phyloP scores from a whole-genome alignment of 1,140 invertebrate genomes.

The Paralvinella palmiformis region DNA sequence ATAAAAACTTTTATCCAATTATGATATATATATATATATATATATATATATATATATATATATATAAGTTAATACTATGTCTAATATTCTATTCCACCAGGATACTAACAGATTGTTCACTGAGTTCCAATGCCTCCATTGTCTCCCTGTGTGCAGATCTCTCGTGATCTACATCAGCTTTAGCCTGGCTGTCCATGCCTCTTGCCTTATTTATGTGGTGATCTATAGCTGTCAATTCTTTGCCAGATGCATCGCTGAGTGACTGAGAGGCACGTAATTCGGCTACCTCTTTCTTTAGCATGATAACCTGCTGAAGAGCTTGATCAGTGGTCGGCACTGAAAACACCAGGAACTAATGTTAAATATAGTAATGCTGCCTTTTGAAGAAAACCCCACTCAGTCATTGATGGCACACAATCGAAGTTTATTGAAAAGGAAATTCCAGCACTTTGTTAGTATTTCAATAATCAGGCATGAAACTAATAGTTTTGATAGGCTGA shows the following conservation, averaged over 20 bases:
- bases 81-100: not conserved
- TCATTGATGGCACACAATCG: too few species aligned
- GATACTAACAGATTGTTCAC: constrained; percentile 44
- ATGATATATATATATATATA: too few species aligned
- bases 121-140: constrained; percentile 41
- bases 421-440: too few species aligned
- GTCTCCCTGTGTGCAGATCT: constrained; percentile 46
- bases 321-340: constrained; percentile 43
- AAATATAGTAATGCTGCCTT: too few species aligned
- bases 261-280: constrained; percentile 41
- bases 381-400: too few species aligned
- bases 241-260: constrained; percentile 8
- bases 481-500: too few species aligned
- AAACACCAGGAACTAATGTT: too few species aligned
- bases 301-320: constrained; percentile 44
- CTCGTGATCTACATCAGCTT: constrained; percentile 43
- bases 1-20: too few species aligned
- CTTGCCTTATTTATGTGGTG: constrained; percentile 26
- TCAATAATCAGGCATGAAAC: too few species aligned
- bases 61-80: too few species aligned
- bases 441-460: too few species aligned
- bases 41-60: too few species aligned
- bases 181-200: constrained; percentile 29
- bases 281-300: constrained; percentile 48
- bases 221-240: not conserved